Evolutionary conservation across 2,888 invertebrate genomes (phyloP).

Genomic region (Flexamia atlantica): DNA sequence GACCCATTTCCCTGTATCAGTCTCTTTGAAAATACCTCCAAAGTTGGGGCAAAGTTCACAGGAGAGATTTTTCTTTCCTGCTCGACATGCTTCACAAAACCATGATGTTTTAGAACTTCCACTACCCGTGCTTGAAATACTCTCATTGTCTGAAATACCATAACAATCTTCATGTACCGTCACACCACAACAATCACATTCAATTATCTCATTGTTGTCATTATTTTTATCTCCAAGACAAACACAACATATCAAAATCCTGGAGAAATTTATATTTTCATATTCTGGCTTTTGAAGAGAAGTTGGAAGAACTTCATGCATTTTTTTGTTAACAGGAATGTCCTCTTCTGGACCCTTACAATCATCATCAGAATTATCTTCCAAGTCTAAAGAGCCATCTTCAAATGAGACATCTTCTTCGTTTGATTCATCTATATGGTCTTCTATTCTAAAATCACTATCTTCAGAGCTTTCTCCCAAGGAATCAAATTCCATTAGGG

Average conservation of each 20-base stretch:
- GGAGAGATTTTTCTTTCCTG: conserved; percentile 90
- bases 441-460: conserved; percentile 95
- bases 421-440: conserved; percentile 88
- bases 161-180: conserved; percentile 99
- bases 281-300: neutral
- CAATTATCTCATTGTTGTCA: conserved; percentile 96
- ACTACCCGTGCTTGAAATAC: conserved; percentile 94
- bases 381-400: conserved; percentile 46
- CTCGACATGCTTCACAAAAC: conserved; percentile 99
- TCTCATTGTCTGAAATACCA: conserved; percentile 94
- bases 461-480: conserved; percentile 95
- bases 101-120: conserved; percentile 98
- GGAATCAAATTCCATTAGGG: conserved; percentile 87
- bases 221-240: conserved; percentile 96
- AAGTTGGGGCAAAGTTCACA: conserved; percentile 98
- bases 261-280: conserved; percentile 76
- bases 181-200: conserved; percentile 97
- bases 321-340: neutral
- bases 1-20: conserved; percentile 98
- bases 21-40: conserved; percentile 96
- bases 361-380: neutral
- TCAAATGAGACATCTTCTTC: conserved; percentile 80
- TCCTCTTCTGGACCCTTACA: neutral
- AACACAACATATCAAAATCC: conserved; percentile 92
- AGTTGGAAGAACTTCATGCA: too few species aligned